These are phyloP conservation scores for Pterois miles DNA, from an alignment of 2,797 vertebrate genomes.

Conservation along the genomic window DNA sequence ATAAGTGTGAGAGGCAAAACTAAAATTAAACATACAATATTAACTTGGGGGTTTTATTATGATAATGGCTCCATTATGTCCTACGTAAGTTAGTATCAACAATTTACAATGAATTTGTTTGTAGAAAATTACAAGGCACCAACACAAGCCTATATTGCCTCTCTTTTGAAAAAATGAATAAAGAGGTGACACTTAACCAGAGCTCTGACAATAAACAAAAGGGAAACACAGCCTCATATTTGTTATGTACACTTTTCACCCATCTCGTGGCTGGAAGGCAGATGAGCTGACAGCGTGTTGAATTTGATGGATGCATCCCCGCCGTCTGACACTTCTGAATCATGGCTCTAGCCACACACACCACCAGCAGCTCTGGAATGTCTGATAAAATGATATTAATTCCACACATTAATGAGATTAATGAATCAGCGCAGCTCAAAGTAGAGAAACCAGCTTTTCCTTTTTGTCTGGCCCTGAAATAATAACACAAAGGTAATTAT, in stretches of 20 bases:
- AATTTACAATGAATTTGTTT: constrained; percentile 1
- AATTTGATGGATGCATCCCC: constrained; percentile 91
- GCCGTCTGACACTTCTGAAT: constrained; percentile 88
- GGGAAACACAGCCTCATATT: constrained; percentile 57
- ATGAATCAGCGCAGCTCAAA: constrained; percentile 90
- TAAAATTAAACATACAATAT: constrained; percentile 27
- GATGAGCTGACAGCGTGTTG: constrained; percentile 83
- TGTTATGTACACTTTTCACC: constrained; percentile 74
- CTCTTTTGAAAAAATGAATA: constrained; percentile 80
- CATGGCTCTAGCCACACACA: constrained; percentile 89
- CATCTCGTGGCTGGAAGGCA: constrained; percentile 82
- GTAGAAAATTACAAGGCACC: background rate
- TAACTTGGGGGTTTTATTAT: constrained; percentile 48
- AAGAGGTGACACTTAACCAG: constrained; percentile 78
- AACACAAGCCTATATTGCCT: constrained; percentile 81
- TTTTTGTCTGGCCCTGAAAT: constrained; percentile 93
- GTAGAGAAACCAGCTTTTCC: constrained; percentile 86
- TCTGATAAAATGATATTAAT: constrained; percentile 99
- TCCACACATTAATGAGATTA: constrained; percentile 98
- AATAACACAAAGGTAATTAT: constrained; percentile 98
- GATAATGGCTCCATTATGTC: constrained; percentile 42
- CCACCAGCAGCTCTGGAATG: constrained; percentile 93
- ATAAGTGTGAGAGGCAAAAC: background rate
- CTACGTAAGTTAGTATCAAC: constrained; percentile 76
- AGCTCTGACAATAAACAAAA: constrained; percentile 87